These are phyloP conservation scores for Poeciliopsis infans DNA, from an alignment of 2,797 vertebrate genomes.

Conservation along the genomic window DNA sequence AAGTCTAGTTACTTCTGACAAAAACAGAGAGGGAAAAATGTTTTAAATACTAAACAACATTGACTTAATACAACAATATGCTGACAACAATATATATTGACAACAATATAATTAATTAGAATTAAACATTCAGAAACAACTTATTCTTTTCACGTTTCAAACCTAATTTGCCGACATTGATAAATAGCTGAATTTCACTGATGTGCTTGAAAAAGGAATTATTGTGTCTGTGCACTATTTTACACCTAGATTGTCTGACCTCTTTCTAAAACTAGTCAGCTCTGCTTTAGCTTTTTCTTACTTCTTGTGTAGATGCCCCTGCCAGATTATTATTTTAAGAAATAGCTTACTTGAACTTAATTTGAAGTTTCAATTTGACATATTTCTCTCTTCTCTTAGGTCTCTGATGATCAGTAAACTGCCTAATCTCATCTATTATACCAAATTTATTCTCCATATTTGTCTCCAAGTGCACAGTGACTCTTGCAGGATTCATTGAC, in stretches of 20 bases:
- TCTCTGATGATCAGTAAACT: too few species aligned
- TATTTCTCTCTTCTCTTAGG: too few species aligned
- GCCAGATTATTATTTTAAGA: background rate
- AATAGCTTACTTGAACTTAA: background rate
- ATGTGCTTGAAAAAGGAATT: background rate
- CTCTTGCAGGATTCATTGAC: too few species aligned
- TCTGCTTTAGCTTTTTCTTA: background rate
- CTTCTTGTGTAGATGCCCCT: background rate
- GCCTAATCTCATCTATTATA: too few species aligned
- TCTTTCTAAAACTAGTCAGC: background rate
- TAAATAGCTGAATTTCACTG: background rate
- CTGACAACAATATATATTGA: too few species aligned
- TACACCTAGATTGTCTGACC: background rate
- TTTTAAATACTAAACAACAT: background rate
- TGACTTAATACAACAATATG: background rate
- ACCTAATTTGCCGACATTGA: background rate
- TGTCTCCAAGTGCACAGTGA: too few species aligned
- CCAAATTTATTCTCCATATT: too few species aligned
- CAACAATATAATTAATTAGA: background rate
- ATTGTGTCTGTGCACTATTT: background rate
- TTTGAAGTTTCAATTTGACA: too few species aligned
- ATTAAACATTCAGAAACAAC: background rate
- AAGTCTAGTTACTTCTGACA: background rate
- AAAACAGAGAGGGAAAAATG: background rate
- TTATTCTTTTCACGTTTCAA: background rate